phyloP scores from a whole-genome alignment of 2,797 vertebrate genomes.

The Tragelaphus eurycerus region DNA sequence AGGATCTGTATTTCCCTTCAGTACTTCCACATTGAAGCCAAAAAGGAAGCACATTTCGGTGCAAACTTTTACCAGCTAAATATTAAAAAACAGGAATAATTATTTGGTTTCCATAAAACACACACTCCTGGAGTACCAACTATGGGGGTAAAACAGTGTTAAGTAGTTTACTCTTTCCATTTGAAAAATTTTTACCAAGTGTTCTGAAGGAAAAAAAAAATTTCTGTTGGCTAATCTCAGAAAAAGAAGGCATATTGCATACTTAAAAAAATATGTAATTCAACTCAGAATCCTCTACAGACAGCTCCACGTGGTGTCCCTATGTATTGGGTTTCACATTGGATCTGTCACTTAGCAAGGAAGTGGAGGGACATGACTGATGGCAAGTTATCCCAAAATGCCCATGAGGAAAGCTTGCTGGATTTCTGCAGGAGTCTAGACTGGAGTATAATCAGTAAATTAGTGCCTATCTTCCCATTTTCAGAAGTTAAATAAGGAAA shows the following conservation, averaged over 20 bases:
- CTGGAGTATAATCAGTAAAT: background rate
- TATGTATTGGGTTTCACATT: background rate
- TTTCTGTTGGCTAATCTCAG: conserved; percentile 24
- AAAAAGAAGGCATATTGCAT: background rate
- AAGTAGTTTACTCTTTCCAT: background rate
- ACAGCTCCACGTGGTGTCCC: background rate
- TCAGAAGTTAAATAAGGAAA: conserved; percentile 10
- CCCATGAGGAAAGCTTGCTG: background rate
- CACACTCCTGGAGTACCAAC: background rate
- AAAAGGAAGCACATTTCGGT: background rate
- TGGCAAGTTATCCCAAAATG: background rate
- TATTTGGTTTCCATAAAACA: conserved; percentile 25
- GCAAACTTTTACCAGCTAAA: background rate
- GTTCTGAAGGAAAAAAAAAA: background rate
- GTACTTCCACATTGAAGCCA: background rate
- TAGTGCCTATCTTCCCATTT: background rate
- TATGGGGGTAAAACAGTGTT: background rate
- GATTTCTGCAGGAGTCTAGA: background rate
- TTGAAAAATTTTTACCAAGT: background rate
- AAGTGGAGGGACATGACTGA: background rate
- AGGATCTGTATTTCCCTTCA: background rate
- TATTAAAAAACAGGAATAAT: conserved; percentile 24
- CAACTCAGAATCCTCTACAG: background rate
- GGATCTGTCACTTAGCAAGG: background rate
- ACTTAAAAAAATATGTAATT: background rate